Conservation (phyloP, 2,888 invertebrate genomes). For the Ennomos fuscantarius region DNA sequence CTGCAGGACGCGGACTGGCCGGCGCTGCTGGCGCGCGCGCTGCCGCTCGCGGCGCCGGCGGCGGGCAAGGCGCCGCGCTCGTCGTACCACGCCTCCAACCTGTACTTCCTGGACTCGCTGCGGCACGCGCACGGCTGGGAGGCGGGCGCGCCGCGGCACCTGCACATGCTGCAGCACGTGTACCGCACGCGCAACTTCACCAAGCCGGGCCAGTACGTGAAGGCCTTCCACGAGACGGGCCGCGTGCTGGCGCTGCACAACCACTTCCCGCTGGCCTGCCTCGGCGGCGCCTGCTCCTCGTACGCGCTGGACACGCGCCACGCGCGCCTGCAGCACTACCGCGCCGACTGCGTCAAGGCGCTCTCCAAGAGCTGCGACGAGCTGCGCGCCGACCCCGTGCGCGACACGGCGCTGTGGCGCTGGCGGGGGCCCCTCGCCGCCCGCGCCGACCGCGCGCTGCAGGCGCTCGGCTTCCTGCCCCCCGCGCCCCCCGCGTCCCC, state of each 20-base stretch:
- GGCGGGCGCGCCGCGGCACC: slow-evolving; percentile 92
- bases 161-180: slow-evolving; percentile 98
- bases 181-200: slow-evolving; percentile 96
- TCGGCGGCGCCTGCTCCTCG: slow-evolving; percentile 93
- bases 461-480: slow-evolving; percentile 89
- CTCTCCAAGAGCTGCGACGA: slow-evolving; percentile 93
- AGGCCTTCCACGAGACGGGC: slow-evolving; percentile 97
- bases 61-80: slow-evolving; percentile 85
- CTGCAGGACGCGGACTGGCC: slow-evolving; percentile 90
- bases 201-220: slow-evolving; percentile 96
- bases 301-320: slow-evolving; percentile 92
- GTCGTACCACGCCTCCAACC: slow-evolving; percentile 95
- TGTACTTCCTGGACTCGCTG: slow-evolving; percentile 96
- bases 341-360: slow-evolving; percentile 95
- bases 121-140: slow-evolving; percentile 92
- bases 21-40: slow-evolving; percentile 89
- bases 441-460: slow-evolving; percentile 89
- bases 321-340: slow-evolving; percentile 97
- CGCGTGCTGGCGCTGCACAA: slow-evolving; percentile 95
- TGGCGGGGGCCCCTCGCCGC: slow-evolving; percentile 91
- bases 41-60: slow-evolving; percentile 86
- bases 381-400: slow-evolving; percentile 91
- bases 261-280: slow-evolving; percentile 95
- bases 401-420: slow-evolving; percentile 95
- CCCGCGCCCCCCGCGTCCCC: slow-evolving; percentile 45